Percentiles rank a stretch among this genome's conserved stretches.
Conservation (phyloP, 1,140 invertebrate genomes). For the Cryptotermes secundus region DNA sequence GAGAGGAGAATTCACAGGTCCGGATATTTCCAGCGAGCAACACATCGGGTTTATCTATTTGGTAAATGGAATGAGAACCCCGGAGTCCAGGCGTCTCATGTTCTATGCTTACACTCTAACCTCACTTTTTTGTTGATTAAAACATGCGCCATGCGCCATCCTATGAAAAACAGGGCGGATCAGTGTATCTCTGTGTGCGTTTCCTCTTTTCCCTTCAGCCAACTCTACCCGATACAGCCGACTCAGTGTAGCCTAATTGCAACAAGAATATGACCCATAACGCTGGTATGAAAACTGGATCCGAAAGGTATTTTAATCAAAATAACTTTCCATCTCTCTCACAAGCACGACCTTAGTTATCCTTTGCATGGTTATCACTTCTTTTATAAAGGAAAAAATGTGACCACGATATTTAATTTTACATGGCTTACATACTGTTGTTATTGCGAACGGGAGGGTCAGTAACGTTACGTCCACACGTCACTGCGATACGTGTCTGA, state of each 20-base stretch:
- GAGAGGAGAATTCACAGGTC: not conserved
- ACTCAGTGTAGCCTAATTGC: not conserved
- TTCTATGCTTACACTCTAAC: not conserved
- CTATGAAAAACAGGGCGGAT: not conserved
- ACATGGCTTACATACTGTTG: not conserved
- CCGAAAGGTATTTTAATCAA: conserved; percentile 14
- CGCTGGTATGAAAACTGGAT: not conserved
- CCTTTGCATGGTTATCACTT: not conserved
- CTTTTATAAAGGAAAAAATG: not conserved
- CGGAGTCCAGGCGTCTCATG: not conserved
- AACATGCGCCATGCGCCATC: not conserved
- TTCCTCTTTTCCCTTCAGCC: not conserved
- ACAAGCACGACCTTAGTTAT: not conserved
- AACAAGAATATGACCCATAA: not conserved
- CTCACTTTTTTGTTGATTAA: conserved; percentile 17
- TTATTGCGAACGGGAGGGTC: not conserved
- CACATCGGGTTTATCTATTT: not conserved
- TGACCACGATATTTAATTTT: not conserved
- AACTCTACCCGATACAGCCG: too few species aligned
- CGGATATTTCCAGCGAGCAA: not conserved
- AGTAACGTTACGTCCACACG: not conserved
- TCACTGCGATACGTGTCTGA: too few species aligned
- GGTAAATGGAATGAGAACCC: not conserved
- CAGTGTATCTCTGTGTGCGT: not conserved
- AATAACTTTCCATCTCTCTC: not conserved